phyloP scores from a whole-genome alignment of 2,888 invertebrate species.

The Heliconius ismenius region DNA sequence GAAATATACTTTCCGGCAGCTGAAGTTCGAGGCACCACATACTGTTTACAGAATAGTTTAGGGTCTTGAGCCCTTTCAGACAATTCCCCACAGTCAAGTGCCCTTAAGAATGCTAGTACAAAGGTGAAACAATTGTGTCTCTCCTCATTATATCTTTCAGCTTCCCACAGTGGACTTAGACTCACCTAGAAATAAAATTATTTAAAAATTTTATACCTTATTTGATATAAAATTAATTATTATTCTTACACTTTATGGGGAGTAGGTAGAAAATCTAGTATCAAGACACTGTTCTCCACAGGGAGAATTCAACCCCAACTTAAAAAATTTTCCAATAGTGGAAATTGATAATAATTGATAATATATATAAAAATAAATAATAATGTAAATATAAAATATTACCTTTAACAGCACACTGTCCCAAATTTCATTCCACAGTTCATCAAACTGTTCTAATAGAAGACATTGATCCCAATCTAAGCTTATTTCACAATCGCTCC shows the following conservation, averaged over 20 bases:
- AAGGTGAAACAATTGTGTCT: slow-evolving; percentile 93
- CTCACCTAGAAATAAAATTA: slow-evolving; percentile 65
- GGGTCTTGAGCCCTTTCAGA: slow-evolving; percentile 85
- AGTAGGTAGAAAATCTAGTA: background rate
- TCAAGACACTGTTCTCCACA: background rate
- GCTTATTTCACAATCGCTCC: slow-evolving; percentile 80
- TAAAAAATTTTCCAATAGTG: background rate
- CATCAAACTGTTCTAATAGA: slow-evolving; percentile 85
- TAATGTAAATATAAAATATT: slow-evolving; percentile 33
- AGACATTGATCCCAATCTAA: slow-evolving; percentile 86
- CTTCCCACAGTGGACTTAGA: slow-evolving; percentile 84
- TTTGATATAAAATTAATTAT: background rate
- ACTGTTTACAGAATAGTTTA: slow-evolving; percentile 89
- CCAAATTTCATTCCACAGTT: slow-evolving; percentile 90
- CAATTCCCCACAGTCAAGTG: slow-evolving; percentile 86
- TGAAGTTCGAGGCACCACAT: slow-evolving; percentile 90
- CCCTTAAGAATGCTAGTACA: slow-evolving; percentile 89
- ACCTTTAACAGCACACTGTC: slow-evolving; percentile 85
- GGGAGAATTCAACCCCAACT: background rate
- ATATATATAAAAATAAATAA: slow-evolving; percentile 21
- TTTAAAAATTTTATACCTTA: background rate
- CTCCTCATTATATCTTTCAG: slow-evolving; percentile 87
- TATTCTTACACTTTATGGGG: background rate
- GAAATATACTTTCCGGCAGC: slow-evolving; percentile 93
- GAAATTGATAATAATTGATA: background rate